Evolutionary conservation across 2,797 vertebrate species (phyloP).

Genomic region (Hoplostethus mediterraneus): DNA sequence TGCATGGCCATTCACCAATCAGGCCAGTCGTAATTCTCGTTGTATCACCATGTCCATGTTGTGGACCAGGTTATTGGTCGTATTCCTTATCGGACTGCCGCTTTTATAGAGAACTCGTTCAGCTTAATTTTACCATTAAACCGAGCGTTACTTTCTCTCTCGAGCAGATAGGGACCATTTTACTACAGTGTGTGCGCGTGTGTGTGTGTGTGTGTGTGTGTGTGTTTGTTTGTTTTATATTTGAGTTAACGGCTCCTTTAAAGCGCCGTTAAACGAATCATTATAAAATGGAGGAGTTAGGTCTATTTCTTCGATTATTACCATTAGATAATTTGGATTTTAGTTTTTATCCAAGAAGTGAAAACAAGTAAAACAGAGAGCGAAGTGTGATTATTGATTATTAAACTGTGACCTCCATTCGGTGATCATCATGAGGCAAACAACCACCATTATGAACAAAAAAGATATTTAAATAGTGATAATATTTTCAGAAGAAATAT

Average conservation of each 20-base stretch:
- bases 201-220: too few species aligned
- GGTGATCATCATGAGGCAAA: too few species aligned
- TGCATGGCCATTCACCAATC: too few species aligned
- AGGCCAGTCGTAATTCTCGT: background rate
- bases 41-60: background rate
- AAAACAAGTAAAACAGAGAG: too few species aligned
- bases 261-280: background rate
- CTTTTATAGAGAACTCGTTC: slow-evolving; percentile 66
- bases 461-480: too few species aligned
- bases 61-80: slow-evolving; percentile 32
- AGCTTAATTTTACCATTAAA: slow-evolving; percentile 70
- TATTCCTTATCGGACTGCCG: slow-evolving; percentile 68
- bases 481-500: too few species aligned
- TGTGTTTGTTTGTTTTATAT: slow-evolving; percentile 6
- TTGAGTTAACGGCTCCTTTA: slow-evolving; percentile 9
- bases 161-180: slow-evolving; percentile 18
- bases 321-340: too few species aligned
- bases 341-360: too few species aligned
- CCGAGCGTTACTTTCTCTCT: slow-evolving; percentile 39
- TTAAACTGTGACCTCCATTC: too few species aligned
- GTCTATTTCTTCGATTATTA: background rate
- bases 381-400: too few species aligned
- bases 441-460: too few species aligned
- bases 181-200: slow-evolving; percentile 16
- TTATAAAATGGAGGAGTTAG: background rate